phyloP scores from a whole-genome alignment of 2,113 vertebrate genomes.

The Neolamprologus ventralis region DNA sequence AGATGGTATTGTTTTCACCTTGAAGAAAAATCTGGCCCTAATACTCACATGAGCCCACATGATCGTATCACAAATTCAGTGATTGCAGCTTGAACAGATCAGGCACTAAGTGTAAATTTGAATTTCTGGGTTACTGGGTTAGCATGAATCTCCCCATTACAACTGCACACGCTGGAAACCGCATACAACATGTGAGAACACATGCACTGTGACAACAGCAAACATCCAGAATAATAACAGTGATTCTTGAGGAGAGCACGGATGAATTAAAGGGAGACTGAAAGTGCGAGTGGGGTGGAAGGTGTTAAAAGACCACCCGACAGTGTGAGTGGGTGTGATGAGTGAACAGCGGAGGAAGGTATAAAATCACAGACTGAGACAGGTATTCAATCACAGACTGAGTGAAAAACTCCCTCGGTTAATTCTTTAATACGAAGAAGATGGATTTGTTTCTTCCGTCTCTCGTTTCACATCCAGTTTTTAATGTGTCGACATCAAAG shows the following conservation, averaged over 20 bases:
- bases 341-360: background rate
- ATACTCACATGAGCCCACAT: background rate
- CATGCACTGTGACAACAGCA: background rate
- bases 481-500: background rate
- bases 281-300: background rate
- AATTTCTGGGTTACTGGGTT: background rate
- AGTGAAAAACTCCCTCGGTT: background rate
- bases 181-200: background rate
- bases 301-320: background rate
- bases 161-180: background rate
- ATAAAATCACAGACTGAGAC: background rate
- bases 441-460: background rate
- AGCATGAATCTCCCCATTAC: background rate
- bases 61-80: background rate
- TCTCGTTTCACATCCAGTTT: background rate
- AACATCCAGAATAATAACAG: background rate
- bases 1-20: background rate
- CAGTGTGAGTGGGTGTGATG: background rate
- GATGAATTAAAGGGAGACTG: background rate
- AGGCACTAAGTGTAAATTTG: background rate
- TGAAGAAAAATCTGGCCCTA: background rate
- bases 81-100: background rate
- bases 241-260: background rate
- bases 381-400: background rate
- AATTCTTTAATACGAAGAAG: background rate